Percentiles rank a stretch among this genome's conserved stretches.
These are phyloP conservation scores for Pterocles burchelli DNA, from an alignment of 2,113 vertebrate species.

Conservation along the genomic window DNA sequence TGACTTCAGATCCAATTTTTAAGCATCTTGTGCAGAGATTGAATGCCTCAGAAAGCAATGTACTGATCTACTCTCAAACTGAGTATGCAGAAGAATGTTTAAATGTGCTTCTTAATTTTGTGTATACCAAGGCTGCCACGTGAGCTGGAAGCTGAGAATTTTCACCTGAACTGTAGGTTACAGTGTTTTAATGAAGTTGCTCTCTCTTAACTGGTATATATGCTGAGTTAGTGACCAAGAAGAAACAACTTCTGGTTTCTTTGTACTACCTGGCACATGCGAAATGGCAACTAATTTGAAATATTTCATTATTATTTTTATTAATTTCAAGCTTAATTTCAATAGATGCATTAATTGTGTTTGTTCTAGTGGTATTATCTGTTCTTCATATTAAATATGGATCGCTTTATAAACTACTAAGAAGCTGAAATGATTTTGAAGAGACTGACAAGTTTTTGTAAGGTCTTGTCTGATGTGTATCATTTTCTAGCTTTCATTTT, in stretches of 20 bases:
- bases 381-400: not conserved
- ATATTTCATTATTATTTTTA: not conserved
- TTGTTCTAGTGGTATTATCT: not conserved
- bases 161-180: not conserved
- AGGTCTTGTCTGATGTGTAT: not conserved
- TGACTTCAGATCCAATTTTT: not conserved
- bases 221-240: not conserved
- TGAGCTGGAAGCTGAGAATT: not conserved
- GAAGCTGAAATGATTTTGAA: not conserved
- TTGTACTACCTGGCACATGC: not conserved
- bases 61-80: not conserved
- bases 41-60: not conserved
- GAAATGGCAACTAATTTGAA: not conserved
- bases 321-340: not conserved
- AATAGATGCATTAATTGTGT: not conserved
- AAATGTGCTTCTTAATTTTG: not conserved
- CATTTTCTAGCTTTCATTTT: not conserved
- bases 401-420: not conserved
- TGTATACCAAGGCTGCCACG: accelerated
- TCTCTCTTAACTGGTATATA: not conserved
- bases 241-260: not conserved
- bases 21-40: not conserved
- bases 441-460: not conserved
- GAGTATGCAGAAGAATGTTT: not conserved
- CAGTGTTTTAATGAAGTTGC: not conserved